phyloP scores from a whole-genome alignment of 2,888 invertebrate genomes.

The Torymus auratus region DNA sequence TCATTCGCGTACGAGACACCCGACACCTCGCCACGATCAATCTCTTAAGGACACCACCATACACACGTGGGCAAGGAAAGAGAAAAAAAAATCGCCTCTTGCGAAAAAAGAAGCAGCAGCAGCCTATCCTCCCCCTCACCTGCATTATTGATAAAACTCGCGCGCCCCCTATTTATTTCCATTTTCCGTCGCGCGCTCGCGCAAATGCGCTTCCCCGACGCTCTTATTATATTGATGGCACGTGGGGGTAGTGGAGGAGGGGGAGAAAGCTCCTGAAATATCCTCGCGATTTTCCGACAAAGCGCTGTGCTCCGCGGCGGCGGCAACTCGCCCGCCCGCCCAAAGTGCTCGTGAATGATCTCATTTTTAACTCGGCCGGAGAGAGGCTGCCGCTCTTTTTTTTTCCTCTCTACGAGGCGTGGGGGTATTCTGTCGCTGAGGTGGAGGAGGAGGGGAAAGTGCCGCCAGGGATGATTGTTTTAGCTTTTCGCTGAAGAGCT shows the following conservation, averaged over 20 bases:
- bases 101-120: no score
- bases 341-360: constrained; percentile 71
- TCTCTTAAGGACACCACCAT: no score
- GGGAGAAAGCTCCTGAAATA: constrained; percentile 69
- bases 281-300: constrained; percentile 71
- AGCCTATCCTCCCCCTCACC: background rate
- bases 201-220: constrained; percentile 16
- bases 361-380: constrained; percentile 68
- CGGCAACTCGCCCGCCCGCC: constrained; percentile 61
- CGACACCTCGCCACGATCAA: no score
- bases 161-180: constrained; percentile 66
- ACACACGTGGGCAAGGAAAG: no score
- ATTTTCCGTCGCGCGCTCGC: constrained; percentile 64
- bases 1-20: no score
- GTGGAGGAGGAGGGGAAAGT: background rate
- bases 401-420: background rate
- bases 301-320: constrained; percentile 62
- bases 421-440: no score
- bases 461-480: background rate
- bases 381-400: constrained; percentile 2
- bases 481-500: no score
- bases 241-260: constrained; percentile 39
- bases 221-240: constrained; percentile 67
- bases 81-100: no score
- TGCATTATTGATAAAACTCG: constrained; percentile 6